phyloP scores from a whole-genome alignment of 2,888 invertebrate genomes.

The Andricus quercusramuli region DNA sequence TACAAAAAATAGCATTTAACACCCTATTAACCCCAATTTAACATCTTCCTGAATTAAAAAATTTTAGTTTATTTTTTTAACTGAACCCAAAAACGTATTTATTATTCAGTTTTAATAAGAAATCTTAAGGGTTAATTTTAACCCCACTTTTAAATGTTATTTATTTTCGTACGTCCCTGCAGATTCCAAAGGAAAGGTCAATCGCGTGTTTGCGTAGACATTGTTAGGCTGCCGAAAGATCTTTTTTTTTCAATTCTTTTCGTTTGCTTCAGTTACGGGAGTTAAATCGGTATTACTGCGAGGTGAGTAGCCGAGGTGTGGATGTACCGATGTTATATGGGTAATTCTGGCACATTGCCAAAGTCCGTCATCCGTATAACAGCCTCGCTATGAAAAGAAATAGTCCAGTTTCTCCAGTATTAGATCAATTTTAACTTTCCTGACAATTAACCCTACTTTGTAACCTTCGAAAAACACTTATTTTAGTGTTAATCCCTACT shows the following conservation, averaged over 20 bases:
- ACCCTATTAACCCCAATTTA: too few species aligned
- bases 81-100: too few species aligned
- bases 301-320: conserved; percentile 55
- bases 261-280: conserved; percentile 60
- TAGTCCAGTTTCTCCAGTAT: neutral
- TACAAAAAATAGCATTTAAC: too few species aligned
- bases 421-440: neutral
- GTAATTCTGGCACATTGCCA: conserved; percentile 67
- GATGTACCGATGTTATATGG: conserved; percentile 62
- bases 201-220: conserved; percentile 30
- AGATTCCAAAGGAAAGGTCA: conserved; percentile 28
- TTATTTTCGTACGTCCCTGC: neutral
- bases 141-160: neutral
- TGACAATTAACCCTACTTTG: neutral
- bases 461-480: neutral
- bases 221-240: conserved; percentile 36
- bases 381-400: conserved; percentile 44
- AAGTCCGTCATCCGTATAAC: conserved; percentile 55
- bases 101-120: neutral
- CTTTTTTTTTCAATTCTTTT: conserved; percentile 51
- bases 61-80: too few species aligned
- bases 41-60: too few species aligned
- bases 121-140: neutral
- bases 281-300: conserved; percentile 69
- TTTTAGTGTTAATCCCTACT: too few species aligned